Evolutionary conservation across 2,888 invertebrate species (phyloP), one percentile per base, ranked within the genome.

Genomic region (Atherix ibis): DNA sequence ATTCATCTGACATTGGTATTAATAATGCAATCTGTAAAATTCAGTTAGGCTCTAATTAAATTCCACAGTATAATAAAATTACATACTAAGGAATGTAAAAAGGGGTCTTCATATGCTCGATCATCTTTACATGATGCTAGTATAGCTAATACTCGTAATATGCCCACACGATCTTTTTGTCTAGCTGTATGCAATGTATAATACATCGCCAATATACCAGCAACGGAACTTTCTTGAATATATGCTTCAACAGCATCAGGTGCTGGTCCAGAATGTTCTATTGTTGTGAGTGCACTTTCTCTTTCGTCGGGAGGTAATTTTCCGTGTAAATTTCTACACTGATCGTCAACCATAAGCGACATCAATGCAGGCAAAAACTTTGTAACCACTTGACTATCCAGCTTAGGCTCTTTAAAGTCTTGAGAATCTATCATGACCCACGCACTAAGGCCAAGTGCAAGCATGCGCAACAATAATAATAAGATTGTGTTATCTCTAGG

Each of bases 361-460:
- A 92, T 87, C 6, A 95, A 62, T 2, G 89, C 85, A 2, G 95
- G 92, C 40, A 95, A 63, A 62, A 91, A 94, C 61, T 92, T 91
- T 1, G 91, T 92, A 0, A 95, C 85, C 18, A 94, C 78, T 65
- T 88, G 85, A 51, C 79, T 77, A 48, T 94, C 92, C 38, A 94
- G 65, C 63, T 91, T 91, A 0, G 94, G 92, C 57, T 95, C 95
- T 53, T 89, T 89, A 51, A 92, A 94, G 46, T 87, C 84, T 64
- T 87, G 81, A 2, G 88, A 85, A 56, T 92, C 89, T 43, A 95
- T 92, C 85, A 95, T 94, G 19, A 87, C 79, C 92, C 94, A 94
- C 4, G 92, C 89, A 56, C 89, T 87, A 27, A 94, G 62, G 1
- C 94, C 94, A 27, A 95, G 64, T 1, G 89, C 83, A 44, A 95